These are phyloP conservation scores for Cephonodes hylas DNA, from an alignment of 2,888 invertebrate genomes.

Conservation along the genomic window DNA sequence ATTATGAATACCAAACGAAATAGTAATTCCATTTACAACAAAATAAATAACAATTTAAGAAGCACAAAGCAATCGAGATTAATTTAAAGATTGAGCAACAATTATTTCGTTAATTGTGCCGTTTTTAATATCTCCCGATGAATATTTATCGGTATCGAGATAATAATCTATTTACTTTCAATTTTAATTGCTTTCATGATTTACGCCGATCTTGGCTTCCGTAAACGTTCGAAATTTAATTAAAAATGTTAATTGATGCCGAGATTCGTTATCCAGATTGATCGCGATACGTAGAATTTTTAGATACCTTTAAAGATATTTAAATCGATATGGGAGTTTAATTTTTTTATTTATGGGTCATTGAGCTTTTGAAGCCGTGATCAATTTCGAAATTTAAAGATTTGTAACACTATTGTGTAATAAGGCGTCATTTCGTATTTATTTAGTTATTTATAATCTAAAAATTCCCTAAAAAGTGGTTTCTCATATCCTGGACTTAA, in stretches of 20 bases:
- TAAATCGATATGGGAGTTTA: neutral
- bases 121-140: neutral
- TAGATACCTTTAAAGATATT: neutral
- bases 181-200: constrained; percentile 17
- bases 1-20: neutral
- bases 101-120: neutral
- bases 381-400: no score
- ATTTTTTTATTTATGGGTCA: neutral
- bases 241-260: constrained; percentile 25
- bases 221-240: constrained; percentile 16
- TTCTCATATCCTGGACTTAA: no score
- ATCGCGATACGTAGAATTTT: neutral
- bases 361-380: neutral
- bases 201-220: constrained; percentile 21
- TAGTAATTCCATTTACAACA: no score
- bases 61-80: neutral
- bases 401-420: no score
- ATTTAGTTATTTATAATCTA: no score
- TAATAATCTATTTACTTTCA: constrained; percentile 17
- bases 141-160: constrained; percentile 12
- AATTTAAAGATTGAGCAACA: neutral
- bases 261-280: constrained; percentile 8
- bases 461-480: no score
- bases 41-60: neutral
- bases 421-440: no score